A percentile compares a stretch with the other conserved stretches of the same genome.
Conservation (phyloP, 2,888 invertebrate species). For the Vannuccia rotundouncinata region DNA sequence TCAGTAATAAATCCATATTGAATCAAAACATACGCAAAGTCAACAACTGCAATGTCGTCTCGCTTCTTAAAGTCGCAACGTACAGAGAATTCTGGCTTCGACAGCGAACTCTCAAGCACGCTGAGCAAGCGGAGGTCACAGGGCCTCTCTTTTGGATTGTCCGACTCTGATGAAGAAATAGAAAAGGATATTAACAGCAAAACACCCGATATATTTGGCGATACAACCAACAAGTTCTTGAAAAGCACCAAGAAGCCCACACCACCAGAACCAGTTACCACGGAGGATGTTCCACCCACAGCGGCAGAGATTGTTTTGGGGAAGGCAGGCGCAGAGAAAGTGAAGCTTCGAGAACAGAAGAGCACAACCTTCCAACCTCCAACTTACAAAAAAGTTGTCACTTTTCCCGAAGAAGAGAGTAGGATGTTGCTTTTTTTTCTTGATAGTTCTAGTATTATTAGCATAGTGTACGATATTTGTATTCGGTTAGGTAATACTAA, state of each 20-base stretch:
- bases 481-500: too few relatives aligned
- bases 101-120: not conserved
- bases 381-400: not conserved
- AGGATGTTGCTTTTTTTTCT: too few relatives aligned
- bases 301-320: not conserved
- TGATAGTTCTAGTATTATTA: too few relatives aligned
- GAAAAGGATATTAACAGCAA: not conserved
- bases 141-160: not conserved
- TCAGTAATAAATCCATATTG: too few relatives aligned
- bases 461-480: too few relatives aligned
- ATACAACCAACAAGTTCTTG: not conserved
- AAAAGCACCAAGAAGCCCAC: not conserved
- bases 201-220: not conserved
- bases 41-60: too few relatives aligned
- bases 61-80: not conserved
- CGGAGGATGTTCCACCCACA: not conserved
- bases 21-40: too few relatives aligned
- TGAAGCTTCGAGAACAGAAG: not conserved
- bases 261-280: not conserved
- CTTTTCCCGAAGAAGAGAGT: too few relatives aligned
- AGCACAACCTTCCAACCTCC: not conserved
- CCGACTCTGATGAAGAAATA: not conserved
- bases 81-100: not conserved
- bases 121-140: not conserved
- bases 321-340: not conserved